Conservation (phyloP, 2,888 invertebrate species). For the Micropterix aruncella region DNA sequence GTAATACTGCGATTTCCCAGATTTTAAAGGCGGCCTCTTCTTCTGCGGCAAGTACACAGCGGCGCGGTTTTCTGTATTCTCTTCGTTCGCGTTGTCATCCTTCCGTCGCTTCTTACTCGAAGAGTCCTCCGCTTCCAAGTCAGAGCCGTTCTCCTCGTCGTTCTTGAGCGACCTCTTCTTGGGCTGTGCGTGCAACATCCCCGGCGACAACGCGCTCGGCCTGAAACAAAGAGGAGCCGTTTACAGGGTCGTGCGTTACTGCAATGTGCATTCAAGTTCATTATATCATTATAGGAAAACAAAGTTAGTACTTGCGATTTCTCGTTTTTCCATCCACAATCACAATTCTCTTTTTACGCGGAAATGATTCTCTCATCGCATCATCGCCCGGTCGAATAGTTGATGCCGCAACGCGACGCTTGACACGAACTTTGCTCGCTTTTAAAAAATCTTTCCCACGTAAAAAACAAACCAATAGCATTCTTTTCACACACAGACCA, state of each 20-base stretch:
- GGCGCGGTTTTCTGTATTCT: constrained; percentile 21
- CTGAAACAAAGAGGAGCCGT: constrained; percentile 25
- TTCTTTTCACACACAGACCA: neutral
- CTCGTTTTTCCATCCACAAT: constrained; percentile 38
- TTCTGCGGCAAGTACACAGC: constrained; percentile 40
- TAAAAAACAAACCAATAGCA: constrained; percentile 30
- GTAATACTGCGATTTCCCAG: constrained; percentile 12
- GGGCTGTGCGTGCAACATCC: constrained; percentile 45
- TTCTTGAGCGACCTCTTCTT: constrained; percentile 41
- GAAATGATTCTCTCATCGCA: constrained; percentile 44
- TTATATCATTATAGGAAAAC: neutral
- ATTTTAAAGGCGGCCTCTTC: constrained; percentile 31
- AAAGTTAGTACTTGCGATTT: constrained; percentile 32
- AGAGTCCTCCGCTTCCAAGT: constrained; percentile 24
- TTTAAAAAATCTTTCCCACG: constrained; percentile 41
- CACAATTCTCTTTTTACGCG: constrained; percentile 42
- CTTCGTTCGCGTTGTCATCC: constrained; percentile 12
- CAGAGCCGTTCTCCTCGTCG: constrained; percentile 33
- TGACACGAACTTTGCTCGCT: constrained; percentile 17
- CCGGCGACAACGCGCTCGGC: constrained; percentile 37
- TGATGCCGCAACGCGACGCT: neutral
- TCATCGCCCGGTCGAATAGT: constrained; percentile 13
- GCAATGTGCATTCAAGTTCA: neutral
- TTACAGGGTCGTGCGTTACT: neutral
- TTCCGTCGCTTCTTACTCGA: constrained; percentile 26